Conservation (phyloP, 2,113 vertebrate species). For the Ranitomeya imitator region DNA sequence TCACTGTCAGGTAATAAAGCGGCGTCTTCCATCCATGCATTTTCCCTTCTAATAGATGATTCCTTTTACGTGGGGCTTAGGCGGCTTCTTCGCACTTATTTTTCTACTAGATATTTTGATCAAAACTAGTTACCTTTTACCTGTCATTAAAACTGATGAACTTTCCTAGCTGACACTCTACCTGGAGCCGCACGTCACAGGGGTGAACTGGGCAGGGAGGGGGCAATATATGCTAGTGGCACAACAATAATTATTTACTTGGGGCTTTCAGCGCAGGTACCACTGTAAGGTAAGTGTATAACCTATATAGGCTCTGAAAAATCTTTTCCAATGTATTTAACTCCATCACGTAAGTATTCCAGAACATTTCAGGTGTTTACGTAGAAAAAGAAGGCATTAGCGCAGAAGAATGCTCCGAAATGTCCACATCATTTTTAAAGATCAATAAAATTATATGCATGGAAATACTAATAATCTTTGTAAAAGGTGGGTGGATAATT, state of each 20-base stretch:
- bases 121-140: conserved; percentile 61
- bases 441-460: conserved; percentile 91
- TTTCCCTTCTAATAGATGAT: conserved; percentile 72
- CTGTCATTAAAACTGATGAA: conserved; percentile 66
- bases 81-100: conserved; percentile 56
- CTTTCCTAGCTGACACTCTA: conserved; percentile 59
- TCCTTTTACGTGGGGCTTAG: conserved; percentile 69
- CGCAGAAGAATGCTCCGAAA: conserved; percentile 66
- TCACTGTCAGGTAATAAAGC: conserved; percentile 92
- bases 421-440: conserved; percentile 84
- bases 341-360: conserved; percentile 73
- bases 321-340: conserved; percentile 62
- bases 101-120: conserved; percentile 65
- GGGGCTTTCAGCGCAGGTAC: conserved; percentile 64
- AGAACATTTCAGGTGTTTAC: conserved; percentile 80
- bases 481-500: conserved; percentile 97
- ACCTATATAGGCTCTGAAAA: conserved; percentile 63
- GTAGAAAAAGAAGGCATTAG: conserved; percentile 70
- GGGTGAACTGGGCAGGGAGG: conserved; percentile 34
- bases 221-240: conserved; percentile 38
- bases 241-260: conserved; percentile 58
- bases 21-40: conserved; percentile 76
- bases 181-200: conserved; percentile 47
- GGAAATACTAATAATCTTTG: conserved; percentile 98
- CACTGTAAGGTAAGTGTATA: conserved; percentile 66